These are phyloP conservation scores for Scortum barcoo DNA, from an alignment of 2,113 vertebrate genomes.

Conservation along the genomic window DNA sequence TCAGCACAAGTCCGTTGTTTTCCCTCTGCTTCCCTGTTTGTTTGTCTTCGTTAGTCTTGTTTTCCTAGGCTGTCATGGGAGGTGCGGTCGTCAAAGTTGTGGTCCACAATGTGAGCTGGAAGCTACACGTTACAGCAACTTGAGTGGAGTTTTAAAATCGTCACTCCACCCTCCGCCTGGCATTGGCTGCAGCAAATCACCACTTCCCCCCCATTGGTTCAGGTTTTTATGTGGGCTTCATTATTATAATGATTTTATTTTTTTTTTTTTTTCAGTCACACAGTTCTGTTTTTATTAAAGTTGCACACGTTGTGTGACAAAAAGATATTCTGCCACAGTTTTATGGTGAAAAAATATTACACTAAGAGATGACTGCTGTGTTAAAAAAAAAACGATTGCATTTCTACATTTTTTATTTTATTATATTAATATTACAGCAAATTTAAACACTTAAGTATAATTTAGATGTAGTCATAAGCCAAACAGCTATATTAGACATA, in stretches of 20 bases:
- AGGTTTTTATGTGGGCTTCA: constrained; percentile 34
- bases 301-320: constrained; percentile 26
- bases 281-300: constrained; percentile 50
- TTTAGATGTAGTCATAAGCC: background rate
- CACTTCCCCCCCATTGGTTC: constrained; percentile 70
- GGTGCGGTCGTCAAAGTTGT: constrained; percentile 56
- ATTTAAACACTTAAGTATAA: background rate
- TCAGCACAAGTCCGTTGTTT: constrained; percentile 49
- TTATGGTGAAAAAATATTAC: background rate
- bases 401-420: background rate
- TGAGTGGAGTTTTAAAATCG: constrained; percentile 76
- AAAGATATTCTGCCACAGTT: background rate
- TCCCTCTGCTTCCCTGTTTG: constrained; percentile 55
- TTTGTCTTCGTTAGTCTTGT: constrained; percentile 56
- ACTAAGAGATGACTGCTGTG: background rate
- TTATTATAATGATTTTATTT: constrained; percentile 67
- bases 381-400: background rate
- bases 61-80: constrained; percentile 53
- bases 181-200: constrained; percentile 76
- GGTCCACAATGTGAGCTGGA: constrained; percentile 64
- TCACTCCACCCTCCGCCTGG: constrained; percentile 75
- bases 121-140: constrained; percentile 74
- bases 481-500: background rate
- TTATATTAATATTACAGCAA: background rate
- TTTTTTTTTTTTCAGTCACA: constrained; percentile 34